These are phyloP conservation scores for Euzetes globulus DNA, from an alignment of 2,888 invertebrate genomes.

Conservation along the genomic window DNA sequence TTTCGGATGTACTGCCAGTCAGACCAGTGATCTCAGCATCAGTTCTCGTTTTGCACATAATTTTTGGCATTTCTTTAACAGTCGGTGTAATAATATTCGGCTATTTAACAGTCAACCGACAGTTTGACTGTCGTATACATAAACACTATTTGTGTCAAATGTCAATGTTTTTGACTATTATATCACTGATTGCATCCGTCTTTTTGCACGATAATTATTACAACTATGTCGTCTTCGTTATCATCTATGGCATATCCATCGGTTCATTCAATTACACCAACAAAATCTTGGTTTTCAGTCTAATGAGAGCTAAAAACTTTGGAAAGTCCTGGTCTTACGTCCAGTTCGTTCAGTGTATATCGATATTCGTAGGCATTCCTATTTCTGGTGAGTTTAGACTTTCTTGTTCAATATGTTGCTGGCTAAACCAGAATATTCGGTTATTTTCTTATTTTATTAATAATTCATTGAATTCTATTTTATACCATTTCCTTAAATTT, in stretches of 20 bases:
- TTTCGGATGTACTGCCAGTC: not conserved
- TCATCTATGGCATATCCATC: not conserved
- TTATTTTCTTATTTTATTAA: too few species aligned
- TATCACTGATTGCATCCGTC: not conserved
- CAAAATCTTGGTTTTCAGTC: conserved; percentile 8
- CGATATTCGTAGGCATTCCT: conserved; percentile 11
- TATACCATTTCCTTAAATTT: too few species aligned
- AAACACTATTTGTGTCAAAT: conserved; percentile 10
- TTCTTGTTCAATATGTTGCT: not conserved
- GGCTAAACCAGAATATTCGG: too few species aligned
- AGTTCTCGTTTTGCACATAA: not conserved
- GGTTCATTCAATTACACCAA: conserved; percentile 9
- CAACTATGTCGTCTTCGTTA: not conserved
- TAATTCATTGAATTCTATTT: too few species aligned
- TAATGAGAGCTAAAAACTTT: conserved; percentile 14
- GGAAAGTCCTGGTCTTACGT: conserved; percentile 13
- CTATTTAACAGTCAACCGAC: not conserved
- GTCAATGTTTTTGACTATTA: not conserved
- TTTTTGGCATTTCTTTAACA: conserved; percentile 1
- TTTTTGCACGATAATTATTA: not conserved
- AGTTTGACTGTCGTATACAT: not conserved
- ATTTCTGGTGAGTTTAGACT: not conserved
- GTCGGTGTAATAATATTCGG: conserved; percentile 16
- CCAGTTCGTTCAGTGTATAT: conserved; percentile 1
- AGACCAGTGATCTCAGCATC: not conserved